These are phyloP conservation scores for Erebia ligea DNA, from an alignment of 2,888 invertebrate genomes.

Conservation along the genomic window DNA sequence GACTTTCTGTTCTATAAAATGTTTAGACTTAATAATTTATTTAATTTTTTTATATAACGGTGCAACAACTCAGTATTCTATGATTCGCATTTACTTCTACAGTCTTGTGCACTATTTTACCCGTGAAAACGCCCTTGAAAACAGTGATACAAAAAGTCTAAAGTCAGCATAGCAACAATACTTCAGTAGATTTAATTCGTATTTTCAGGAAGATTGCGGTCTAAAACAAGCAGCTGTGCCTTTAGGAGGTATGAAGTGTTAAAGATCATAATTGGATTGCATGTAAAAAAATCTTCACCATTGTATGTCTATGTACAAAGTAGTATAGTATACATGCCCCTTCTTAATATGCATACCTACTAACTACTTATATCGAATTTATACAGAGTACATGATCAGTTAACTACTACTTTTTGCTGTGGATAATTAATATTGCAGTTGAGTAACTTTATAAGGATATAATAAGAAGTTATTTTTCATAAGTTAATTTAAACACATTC, in stretches of 20 bases:
- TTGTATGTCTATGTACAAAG: constrained; percentile 26
- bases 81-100: constrained; percentile 5
- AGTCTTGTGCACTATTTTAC: constrained; percentile 49
- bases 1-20: constrained; percentile 56
- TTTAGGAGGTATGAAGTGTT: constrained; percentile 63
- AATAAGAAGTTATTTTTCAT: background rate
- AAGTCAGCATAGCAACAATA: constrained; percentile 81
- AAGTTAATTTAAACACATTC: background rate
- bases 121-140: constrained; percentile 77
- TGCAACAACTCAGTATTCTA: constrained; percentile 22
- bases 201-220: constrained; percentile 58
- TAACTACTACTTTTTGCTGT: background rate
- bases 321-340: constrained; percentile 33
- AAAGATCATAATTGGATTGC: constrained; percentile 25
- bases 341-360: constrained; percentile 34
- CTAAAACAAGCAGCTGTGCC: constrained; percentile 58
- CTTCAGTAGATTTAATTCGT: constrained; percentile 62
- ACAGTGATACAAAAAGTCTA: constrained; percentile 71
- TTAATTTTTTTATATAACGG: constrained; percentile 37
- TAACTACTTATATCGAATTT: constrained; percentile 14
- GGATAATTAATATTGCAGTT: background rate
- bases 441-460: background rate
- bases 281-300: constrained; percentile 13
- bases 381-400: background rate
- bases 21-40: constrained; percentile 48